These are phyloP conservation scores for Dryas iulia DNA, from an alignment of 1,140 invertebrate genomes.

Conservation along the genomic window DNA sequence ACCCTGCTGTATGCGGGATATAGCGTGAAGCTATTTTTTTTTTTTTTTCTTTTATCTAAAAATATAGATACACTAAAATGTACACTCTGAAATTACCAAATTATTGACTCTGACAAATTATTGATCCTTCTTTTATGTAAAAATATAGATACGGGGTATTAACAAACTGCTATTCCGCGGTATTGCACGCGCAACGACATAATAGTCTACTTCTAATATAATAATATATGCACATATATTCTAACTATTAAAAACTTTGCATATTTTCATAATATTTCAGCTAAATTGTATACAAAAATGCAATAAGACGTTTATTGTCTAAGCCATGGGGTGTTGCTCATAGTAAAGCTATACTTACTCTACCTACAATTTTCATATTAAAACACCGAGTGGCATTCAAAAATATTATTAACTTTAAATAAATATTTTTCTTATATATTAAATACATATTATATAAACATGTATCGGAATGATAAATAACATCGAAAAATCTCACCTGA, in stretches of 20 bases:
- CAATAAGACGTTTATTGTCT: constrained; percentile 13
- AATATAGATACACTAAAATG: no score
- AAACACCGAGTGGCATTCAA: constrained; percentile 3
- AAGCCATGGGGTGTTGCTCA: constrained; percentile 20
- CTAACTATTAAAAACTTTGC: not conserved
- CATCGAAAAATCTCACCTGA: constrained; percentile 7
- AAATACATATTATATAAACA: constrained; percentile 2
- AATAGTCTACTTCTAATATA: no score
- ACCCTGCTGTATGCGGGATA: no score
- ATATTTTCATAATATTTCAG: not conserved
- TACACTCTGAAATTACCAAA: no score
- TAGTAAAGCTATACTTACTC: constrained; percentile 11
- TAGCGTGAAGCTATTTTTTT: no score
- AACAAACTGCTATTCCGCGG: no score
- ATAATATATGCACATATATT: not conserved
- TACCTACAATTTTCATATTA: not conserved
- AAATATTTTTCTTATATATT: not conserved
- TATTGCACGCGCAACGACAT: no score
- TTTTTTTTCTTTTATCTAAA: no score
- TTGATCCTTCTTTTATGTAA: no score
- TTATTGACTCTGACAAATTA: no score
- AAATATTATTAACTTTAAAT: not conserved
- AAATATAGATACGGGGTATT: no score
- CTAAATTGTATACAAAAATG: not conserved
- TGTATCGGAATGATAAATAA: constrained; percentile 10